Base-by-base conservation (phyloP, 2,797 vertebrate genomes). In the Melanotaenia boesemani region DNA sequence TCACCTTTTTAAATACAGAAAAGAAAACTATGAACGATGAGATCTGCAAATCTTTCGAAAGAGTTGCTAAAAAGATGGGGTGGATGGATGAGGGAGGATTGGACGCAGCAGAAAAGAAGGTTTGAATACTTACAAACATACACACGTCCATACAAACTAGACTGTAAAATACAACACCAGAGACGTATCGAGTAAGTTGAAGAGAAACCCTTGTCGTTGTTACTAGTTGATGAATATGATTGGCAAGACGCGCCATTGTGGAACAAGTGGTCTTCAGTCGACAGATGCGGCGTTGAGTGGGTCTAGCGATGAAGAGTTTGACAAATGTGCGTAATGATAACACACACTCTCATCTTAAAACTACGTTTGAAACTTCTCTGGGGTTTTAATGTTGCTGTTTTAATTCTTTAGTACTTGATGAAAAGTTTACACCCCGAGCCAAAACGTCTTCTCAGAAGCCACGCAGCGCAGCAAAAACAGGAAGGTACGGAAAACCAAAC, bases 271-370 rank as follows among this genome's bases (percentile, higher is more conserved):
- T 12, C 34, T 12, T 50, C 16, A 9, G 39, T 46, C 68, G 24
- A 55, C 37, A 41, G 65, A 44, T 11, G 0, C 18, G 11, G 54
- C 16, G 59, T 22, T 58, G 16, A 73, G 48, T 5, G 94, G 94
- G 22, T 96, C 95, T 30, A 96, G 95, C 0, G 95, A 95, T 26
- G 96, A 95, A 0, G 94, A 96, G 4, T 94, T 92, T 87, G 93
- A 96, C 44, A 64, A 66, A 4, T 90, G 96, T 98, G 87, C 95
- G 96, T 95, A 73, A 13, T 46, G 11, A 2, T 16, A n/a, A 58
- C 7, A 3, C 6, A 15, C 5, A 48, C 4, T 7, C 7, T 57
- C 39, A 22, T 46, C 30, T 30, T n/a, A 30, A 20, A 22, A 0
- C 7, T 4, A 61, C 15, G 55, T 5, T 13, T 48, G 13, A 18